Base-by-base conservation (phyloP, 2,888 invertebrate genomes). In the Cerceris ruficornis region DNA sequence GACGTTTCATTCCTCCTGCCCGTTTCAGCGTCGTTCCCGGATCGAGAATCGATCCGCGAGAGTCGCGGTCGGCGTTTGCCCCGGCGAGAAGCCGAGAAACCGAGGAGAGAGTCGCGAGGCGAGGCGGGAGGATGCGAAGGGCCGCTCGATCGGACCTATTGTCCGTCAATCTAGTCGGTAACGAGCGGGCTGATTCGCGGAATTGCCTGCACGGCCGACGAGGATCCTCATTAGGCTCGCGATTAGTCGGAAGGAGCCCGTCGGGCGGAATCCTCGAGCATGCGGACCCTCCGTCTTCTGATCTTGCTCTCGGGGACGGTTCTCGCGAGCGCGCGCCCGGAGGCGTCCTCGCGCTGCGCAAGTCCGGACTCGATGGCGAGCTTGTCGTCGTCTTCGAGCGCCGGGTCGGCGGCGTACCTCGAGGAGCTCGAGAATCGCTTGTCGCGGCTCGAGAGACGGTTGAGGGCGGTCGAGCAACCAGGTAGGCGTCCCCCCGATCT, bases 381-480 rank as follows among this genome's bases (percentile, higher is more conserved):
- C 4, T 28, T 28, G 28, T 2, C 28, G 28, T 28, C 28, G 28
- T 28, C 28, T 1, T 28, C 28, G 28, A 59, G 9, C 14, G 14
- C 11, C 6, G 39, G 42, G 6, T 14, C 17, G 9, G 39, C 67
- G 17, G 46, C 46, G 46, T 11, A 11, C 52, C 54, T 83, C 28
- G 89, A 89, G 70, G 90, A 90, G n/a, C 81, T 91, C 42, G 89
- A 90, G 79, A 83, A 80, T 15, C 83, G 91, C 43, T 68, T 92
- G 8, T 91, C 91, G 2, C 88, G 89, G 82, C 90, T 96, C 60
- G 96, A 96, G 80, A 93, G 95, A 55, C 92, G 96, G 74, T 91
- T 96, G 28, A 92, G 95, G 74, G 95, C 96, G 7, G 94, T 96
- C 72, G 96, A 96, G 91, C 95, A 96, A 90, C 94, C 96, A 85